Evolutionary conservation across 2,113 vertebrate species (phyloP).

Genomic region (Etia nguti): DNA sequence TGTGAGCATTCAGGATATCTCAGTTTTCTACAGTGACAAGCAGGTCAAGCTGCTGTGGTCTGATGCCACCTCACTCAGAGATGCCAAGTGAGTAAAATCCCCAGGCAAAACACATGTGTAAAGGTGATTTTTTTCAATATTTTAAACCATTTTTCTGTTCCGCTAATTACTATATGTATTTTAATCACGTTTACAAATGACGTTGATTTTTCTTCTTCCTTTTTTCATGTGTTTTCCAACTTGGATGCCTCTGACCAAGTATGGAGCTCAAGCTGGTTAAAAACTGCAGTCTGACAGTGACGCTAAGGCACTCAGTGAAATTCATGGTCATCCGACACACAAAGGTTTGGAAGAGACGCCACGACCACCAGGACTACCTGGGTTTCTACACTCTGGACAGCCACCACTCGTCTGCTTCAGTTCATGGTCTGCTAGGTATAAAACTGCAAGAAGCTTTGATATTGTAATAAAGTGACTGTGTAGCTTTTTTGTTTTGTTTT

Average conservation of each 20-base stretch:
- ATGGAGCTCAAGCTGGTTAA: slow-evolving; percentile 78
- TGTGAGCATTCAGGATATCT: slow-evolving; percentile 80
- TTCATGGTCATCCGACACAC: slow-evolving; percentile 86
- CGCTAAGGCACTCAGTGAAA: slow-evolving; percentile 77
- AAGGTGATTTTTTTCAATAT: slow-evolving; percentile 65
- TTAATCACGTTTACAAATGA: background rate
- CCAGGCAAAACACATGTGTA: slow-evolving; percentile 62
- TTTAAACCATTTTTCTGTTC: background rate
- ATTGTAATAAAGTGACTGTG: background rate
- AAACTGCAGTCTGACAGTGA: slow-evolving; percentile 77
- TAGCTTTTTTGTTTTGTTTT: background rate
- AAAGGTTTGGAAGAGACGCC: slow-evolving; percentile 84
- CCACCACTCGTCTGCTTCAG: slow-evolving; percentile 78
- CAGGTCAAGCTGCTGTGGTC: slow-evolving; percentile 77
- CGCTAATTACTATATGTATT: background rate
- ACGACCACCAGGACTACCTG: slow-evolving; percentile 82
- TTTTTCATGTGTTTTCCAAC: background rate
- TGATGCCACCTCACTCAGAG: slow-evolving; percentile 68
- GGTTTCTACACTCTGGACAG: slow-evolving; percentile 88
- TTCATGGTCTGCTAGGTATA: slow-evolving; percentile 91
- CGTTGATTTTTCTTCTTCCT: background rate
- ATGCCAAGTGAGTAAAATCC: slow-evolving; percentile 71
- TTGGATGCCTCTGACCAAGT: slow-evolving; percentile 56
- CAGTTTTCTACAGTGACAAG: slow-evolving; percentile 65
- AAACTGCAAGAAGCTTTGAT: background rate